Conservation (phyloP, 2,888 invertebrate species). For the Danaus chrysippus region DNA sequence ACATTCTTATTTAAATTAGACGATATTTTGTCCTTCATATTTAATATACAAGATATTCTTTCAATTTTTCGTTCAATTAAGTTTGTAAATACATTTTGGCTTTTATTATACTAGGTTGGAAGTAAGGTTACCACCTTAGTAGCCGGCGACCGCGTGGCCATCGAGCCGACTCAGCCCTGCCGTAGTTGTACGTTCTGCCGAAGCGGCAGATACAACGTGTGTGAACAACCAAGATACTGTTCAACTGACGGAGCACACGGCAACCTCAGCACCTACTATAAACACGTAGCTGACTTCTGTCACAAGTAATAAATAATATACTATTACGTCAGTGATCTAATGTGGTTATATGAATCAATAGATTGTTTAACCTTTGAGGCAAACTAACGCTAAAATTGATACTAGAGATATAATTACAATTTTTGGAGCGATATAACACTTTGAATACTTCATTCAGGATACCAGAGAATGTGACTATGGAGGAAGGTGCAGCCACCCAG, state of each 20-base stretch:
- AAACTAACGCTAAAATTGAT: too few relatives aligned
- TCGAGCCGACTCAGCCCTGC: conserved; percentile 96
- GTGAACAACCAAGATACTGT: conserved; percentile 90
- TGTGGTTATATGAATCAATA: too few relatives aligned
- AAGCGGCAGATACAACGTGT: conserved; percentile 92
- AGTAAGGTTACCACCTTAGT: conserved; percentile 80
- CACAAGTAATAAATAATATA: conserved; percentile 79
- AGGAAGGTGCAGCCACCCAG: conserved; percentile 96
- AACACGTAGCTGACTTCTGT: conserved; percentile 93
- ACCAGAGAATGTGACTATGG: conserved; percentile 91
- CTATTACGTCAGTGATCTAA: not conserved
- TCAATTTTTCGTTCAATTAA: too few relatives aligned
- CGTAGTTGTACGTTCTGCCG: conserved; percentile 90
- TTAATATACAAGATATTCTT: too few relatives aligned
- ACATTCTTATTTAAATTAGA: too few relatives aligned
- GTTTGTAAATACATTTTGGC: not conserved
- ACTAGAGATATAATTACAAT: not conserved
- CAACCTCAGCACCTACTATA: conserved; percentile 90
- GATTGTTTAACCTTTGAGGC: too few relatives aligned
- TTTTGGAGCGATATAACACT: too few relatives aligned
- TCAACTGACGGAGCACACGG: conserved; percentile 93
- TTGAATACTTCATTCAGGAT: conserved; percentile 9
- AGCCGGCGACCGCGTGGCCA: conserved; percentile 92
- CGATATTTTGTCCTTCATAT: too few relatives aligned
- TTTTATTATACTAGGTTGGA: conserved; percentile 52